Percentiles rank a stretch among this genome's conserved stretches.
These are phyloP conservation scores for Hypena proboscidalis DNA, from an alignment of 2,888 invertebrate genomes.

Conservation along the genomic window DNA sequence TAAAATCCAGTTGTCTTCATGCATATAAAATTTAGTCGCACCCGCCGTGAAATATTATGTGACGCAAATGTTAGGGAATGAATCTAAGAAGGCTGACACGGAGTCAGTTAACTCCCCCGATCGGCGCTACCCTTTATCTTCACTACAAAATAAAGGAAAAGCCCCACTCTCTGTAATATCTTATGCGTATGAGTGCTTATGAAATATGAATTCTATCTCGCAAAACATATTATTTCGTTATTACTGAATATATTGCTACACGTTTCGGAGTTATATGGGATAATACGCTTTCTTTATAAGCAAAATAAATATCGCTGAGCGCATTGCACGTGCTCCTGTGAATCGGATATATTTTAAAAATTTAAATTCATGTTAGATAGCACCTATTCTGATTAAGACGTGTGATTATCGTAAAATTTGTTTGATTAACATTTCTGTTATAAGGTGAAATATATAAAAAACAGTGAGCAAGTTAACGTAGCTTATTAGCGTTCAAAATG, in stretches of 20 bases:
- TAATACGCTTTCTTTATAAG: constrained; percentile 62
- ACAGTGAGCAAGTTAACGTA: no score
- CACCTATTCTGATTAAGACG: constrained; percentile 13
- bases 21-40: constrained; percentile 73
- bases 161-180: constrained; percentile 75
- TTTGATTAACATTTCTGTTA: no score
- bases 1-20: constrained; percentile 69
- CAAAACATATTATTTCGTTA: constrained; percentile 82
- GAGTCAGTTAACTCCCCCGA: constrained; percentile 66
- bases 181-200: constrained; percentile 79
- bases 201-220: constrained; percentile 83
- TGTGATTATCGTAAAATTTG: neutral
- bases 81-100: constrained; percentile 65
- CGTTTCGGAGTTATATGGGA: constrained; percentile 64
- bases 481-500: no score
- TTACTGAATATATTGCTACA: constrained; percentile 78
- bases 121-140: constrained; percentile 74
- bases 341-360: constrained; percentile 35
- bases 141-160: constrained; percentile 77
- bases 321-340: constrained; percentile 44
- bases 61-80: constrained; percentile 71
- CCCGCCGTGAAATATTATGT: constrained; percentile 70
- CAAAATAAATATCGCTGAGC: constrained; percentile 57
- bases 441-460: no score
- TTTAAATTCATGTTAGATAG: constrained; percentile 42